These are phyloP conservation scores for Brachionus asplanchnoidis DNA, from an alignment of 1,140 invertebrate genomes.

Conservation along the genomic window DNA sequence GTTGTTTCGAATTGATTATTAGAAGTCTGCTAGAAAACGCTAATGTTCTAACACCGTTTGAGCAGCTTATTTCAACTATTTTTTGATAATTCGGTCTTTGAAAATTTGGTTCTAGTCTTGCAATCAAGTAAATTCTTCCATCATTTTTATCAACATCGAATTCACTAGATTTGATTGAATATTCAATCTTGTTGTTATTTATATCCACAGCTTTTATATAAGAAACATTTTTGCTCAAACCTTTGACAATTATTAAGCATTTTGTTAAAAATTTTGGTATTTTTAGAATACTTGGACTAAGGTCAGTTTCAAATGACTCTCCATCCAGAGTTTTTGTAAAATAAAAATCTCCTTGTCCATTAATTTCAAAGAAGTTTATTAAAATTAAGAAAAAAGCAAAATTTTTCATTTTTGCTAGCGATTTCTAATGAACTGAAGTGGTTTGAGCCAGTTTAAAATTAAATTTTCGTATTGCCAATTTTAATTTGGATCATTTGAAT, in stretches of 20 bases:
- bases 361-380: neutral
- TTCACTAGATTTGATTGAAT: neutral
- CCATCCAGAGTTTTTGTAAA: constrained; percentile 22
- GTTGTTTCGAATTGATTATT: neutral
- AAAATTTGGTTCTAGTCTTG: neutral
- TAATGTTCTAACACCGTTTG: neutral
- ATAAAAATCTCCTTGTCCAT: neutral
- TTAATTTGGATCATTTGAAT: neutral
- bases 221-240: neutral
- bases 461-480: neutral
- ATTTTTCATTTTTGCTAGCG: neutral
- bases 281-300: neutral
- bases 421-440: neutral
- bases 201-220: constrained; percentile 13
- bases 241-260: neutral
- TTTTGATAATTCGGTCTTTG: neutral
- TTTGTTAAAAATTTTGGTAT: neutral
- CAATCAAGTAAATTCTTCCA: neutral
- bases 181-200: neutral
- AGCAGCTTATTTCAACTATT: neutral
- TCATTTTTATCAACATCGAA: neutral
- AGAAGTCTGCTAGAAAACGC: neutral
- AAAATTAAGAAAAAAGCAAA: neutral
- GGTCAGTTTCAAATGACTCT: neutral
- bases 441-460: neutral